Percentiles rank a stretch among this genome's conserved stretches.
These are phyloP conservation scores for Lasioglossum calceatum DNA, from an alignment of 2,888 invertebrate species.

Conservation along the genomic window DNA sequence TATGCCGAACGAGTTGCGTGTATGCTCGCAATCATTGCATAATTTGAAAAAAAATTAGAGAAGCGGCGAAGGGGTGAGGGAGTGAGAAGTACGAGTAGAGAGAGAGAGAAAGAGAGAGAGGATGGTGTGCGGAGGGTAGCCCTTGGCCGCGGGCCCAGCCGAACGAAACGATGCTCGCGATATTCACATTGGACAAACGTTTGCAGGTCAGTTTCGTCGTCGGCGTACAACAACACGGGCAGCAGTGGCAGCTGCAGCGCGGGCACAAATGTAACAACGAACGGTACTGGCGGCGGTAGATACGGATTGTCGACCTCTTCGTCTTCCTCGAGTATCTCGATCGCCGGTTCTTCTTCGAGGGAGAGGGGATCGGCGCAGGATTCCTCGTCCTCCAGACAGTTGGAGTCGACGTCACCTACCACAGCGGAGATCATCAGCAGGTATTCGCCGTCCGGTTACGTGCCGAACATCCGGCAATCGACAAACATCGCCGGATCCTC, in stretches of 20 bases:
- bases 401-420: constrained; percentile 71
- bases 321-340: constrained; percentile 66
- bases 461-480: constrained; percentile 86
- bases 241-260: constrained; percentile 64
- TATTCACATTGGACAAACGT: constrained; percentile 68
- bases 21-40: constrained; percentile 67
- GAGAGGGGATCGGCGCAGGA: constrained; percentile 61
- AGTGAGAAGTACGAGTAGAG: neutral
- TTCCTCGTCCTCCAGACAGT: constrained; percentile 31
- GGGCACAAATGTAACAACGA: constrained; percentile 49
- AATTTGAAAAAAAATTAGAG: constrained; percentile 50
- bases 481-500: constrained; percentile 45
- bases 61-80: neutral
- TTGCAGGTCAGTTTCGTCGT: constrained; percentile 81
- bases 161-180: constrained; percentile 58
- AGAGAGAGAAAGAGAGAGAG: neutral
- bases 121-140: constrained; percentile 53
- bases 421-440: constrained; percentile 89
- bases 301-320: constrained; percentile 68
- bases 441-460: constrained; percentile 91
- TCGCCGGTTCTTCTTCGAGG: constrained; percentile 60
- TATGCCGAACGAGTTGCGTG: constrained; percentile 18
- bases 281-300: constrained; percentile 61
- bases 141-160: constrained; percentile 79
- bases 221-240: constrained; percentile 76